Evolutionary conservation across 2,113 vertebrate genomes (phyloP).

Genomic region (Trachemys scripta): DNA sequence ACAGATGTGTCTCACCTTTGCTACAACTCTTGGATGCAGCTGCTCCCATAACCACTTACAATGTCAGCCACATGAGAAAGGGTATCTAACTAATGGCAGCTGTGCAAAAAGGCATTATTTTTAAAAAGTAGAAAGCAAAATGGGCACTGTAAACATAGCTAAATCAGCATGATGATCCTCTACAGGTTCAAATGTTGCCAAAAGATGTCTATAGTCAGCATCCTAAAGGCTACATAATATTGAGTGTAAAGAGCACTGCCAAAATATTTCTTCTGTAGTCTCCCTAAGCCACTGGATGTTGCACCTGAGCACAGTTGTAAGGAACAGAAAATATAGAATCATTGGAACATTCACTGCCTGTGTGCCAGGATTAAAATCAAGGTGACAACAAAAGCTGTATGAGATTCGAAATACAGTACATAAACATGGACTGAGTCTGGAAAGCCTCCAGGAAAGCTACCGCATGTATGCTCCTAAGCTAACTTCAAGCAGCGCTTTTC

Average conservation of each 20-base stretch:
- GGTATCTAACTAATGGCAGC: neutral
- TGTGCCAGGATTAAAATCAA: conserved; percentile 28
- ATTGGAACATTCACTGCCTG: neutral
- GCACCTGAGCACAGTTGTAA: conserved; percentile 32
- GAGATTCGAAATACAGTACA: conserved; percentile 34
- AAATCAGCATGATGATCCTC: neutral
- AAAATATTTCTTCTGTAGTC: neutral
- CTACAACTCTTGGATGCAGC: neutral
- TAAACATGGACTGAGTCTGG: conserved; percentile 33
- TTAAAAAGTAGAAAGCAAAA: neutral
- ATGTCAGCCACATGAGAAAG: neutral
- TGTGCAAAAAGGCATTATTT: neutral
- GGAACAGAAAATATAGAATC: conserved; percentile 4
- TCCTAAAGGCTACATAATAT: neutral
- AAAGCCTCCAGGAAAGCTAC: conserved; percentile 66
- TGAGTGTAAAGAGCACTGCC: neutral
- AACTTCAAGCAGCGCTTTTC: conserved; percentile 31
- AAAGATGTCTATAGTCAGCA: neutral
- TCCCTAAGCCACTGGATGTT: conserved; percentile 20
- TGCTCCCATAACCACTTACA: neutral
- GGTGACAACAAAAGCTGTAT: conserved; percentile 43
- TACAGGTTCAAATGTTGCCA: neutral
- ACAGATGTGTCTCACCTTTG: conserved; percentile 49
- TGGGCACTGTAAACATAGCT: neutral
- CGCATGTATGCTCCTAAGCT: conserved; percentile 6